phyloP scores from a whole-genome alignment of 1,140 invertebrate species.

The Ips typographus region DNA sequence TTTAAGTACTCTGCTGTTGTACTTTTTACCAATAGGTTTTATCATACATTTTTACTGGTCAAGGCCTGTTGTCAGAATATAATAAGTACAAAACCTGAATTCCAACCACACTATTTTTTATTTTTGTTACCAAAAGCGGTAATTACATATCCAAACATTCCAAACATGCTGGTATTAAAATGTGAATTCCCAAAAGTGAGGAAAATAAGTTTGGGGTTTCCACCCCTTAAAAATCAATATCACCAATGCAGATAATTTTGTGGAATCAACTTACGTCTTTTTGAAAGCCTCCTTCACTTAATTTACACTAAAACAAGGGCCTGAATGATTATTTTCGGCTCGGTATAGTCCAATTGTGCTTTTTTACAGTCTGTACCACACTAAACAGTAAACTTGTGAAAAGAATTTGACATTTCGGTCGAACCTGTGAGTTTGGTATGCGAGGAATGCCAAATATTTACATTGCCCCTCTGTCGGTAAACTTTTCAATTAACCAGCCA shows the following conservation, averaged over 20 bases:
- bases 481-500: slow-evolving; percentile 41
- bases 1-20: no score
- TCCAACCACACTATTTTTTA: no score
- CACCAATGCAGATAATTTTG: neutral
- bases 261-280: slow-evolving; percentile 13
- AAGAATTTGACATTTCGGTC: slow-evolving; percentile 56
- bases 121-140: no score
- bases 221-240: slow-evolving; percentile 35
- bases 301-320: neutral
- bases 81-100: no score
- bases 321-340: slow-evolving; percentile 1
- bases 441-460: slow-evolving; percentile 53
- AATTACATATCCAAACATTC: no score
- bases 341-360: slow-evolving; percentile 35
- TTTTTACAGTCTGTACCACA: slow-evolving; percentile 44
- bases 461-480: slow-evolving; percentile 49
- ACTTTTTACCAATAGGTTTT: no score
- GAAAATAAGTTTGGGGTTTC: neutral
- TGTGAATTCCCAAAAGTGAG: neutral
- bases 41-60: no score
- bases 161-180: no score
- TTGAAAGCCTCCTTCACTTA: no score
- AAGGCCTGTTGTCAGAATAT: no score
- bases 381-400: slow-evolving; percentile 51
- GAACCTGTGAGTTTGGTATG: slow-evolving; percentile 53